Evolutionary conservation across 2,888 invertebrate species (phyloP), one percentile per base, ranked within the genome.

Genomic region (Halictus ligatus): DNA sequence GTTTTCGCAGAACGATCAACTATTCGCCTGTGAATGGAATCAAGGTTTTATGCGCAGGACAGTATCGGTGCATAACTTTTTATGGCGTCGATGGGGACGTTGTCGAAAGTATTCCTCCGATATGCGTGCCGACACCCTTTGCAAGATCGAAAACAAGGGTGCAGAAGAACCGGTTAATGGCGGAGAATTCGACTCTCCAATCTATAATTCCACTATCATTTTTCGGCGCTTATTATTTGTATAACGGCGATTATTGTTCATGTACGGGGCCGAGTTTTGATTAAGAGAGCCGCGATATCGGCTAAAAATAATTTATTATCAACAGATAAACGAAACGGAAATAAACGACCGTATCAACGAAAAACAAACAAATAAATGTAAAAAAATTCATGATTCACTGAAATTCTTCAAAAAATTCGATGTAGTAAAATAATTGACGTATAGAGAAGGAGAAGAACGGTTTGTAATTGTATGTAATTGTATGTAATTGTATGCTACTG

Each of bases 21-120:
- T 83, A 77, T 60, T 69, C 60, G 58, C 77, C 77, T n/a, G 83
- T 48, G 50, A 83, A 83, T 35, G 74, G 43, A 83, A 77, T 85
- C 77, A 85, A 85, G 80, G 79, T 85, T 83, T 85, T 80, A 85
- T 83, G 74, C 71, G 77, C 60, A 50, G 69, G 60, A 78, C 77
- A 67, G 46, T 83, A 76, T 85, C 83, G 80, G 60, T 79, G 69
- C 74, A 77, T 80, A 80, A 85, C 60, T 77, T 85, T 85, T 83
- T 83, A 85, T 67, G 80, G 46, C 29, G 58, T 21, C 58, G 80
- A 60, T 74, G 35, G 73, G 64, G 18, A 60, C 69, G 60, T 83
- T 83, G 83, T 83, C 71, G 80, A 77, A 79, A 71, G 35, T 60
- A 73, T 43, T 80, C n/a, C 58, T 71, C 58, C 76, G 75, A 40